Percentiles rank a stretch among this genome's conserved stretches.
These are phyloP conservation scores for Micrastur ruficollis DNA, from an alignment of 2,797 vertebrate genomes.

Conservation along the genomic window DNA sequence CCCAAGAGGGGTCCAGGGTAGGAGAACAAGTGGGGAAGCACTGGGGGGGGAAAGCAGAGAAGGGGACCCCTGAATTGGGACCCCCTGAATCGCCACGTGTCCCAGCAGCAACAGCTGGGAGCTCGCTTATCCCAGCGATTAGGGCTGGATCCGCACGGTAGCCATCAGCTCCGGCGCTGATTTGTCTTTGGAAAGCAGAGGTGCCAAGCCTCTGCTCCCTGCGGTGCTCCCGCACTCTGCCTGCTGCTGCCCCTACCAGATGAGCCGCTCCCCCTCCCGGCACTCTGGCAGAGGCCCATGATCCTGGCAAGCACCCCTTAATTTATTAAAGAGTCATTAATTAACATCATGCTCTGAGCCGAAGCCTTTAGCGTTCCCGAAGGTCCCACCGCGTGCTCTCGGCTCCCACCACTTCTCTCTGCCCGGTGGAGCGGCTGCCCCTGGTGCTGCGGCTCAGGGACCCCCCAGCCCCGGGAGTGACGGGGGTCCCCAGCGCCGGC, in stretches of 20 bases:
- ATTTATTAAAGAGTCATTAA: conserved; percentile 24
- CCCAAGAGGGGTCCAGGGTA: too few species aligned
- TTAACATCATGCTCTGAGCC: neutral
- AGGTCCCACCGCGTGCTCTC: neutral
- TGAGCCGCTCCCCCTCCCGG: neutral
- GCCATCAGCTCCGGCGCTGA: neutral
- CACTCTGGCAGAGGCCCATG: neutral
- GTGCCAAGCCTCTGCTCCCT: neutral
- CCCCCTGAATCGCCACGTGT: neutral
- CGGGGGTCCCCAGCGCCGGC: neutral
- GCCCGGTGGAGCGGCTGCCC: fast-evolving
- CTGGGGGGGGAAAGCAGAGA: neutral
- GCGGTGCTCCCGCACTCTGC: neutral
- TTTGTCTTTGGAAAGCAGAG: neutral
- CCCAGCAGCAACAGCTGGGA: neutral
- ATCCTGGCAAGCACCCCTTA: neutral
- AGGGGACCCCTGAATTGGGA: neutral
- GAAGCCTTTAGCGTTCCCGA: neutral
- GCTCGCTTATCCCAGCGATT: neutral
- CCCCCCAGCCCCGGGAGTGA: neutral
- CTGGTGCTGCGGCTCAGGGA: neutral
- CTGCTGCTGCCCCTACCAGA: neutral
- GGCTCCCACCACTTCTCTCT: neutral
- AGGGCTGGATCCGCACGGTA: neutral
- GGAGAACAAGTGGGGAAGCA: neutral